Evolutionary conservation across 2,888 invertebrate species (phyloP), one percentile per base, ranked within the genome.

Genomic region (Dusona sp.): DNA sequence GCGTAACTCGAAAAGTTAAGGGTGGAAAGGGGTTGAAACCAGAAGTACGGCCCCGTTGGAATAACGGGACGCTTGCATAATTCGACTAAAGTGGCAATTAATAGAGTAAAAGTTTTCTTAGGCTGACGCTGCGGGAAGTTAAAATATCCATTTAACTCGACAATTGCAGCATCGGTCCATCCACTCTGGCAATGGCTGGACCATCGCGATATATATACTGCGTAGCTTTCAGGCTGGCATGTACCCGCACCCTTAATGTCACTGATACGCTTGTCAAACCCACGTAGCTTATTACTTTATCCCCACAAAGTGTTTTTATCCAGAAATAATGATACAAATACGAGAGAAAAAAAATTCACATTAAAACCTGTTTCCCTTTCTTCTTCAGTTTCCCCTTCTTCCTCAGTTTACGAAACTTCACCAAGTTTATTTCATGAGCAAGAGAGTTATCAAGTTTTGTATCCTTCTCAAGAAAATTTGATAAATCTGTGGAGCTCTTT

Each of bases 101-200:
- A 86, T 84, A 84, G 79, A 86, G 83, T 86, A 78, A 84, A 86
- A 86, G 86, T 86, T 86, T 86, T 84, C 86, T 86, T 84, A 84
- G 83, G 86, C 86, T 86, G 86, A 86, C 86, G 86, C 83, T 80
- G 86, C 86, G 83, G 78, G 78, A 84, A 86, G 86, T 84, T 86
- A 81, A 86, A 86, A 86, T 86, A 86, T 86, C 86, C 86, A 86
- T 86, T 86, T 86, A 86, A 86, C 86, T 86, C 86, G 86, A 86
- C 86, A 86, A 86, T 86, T 83, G 86, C 83, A 80, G 80, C 73
- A 86, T 86, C 86, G 83, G 83, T 86, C 86, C 80, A 86, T 86
- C 80, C 79, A 84, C 81, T 83, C 64, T 73, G 61, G 51, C 33
- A 51, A 81, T 86, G 78, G 57, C 81, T 70, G 80, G 81, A 81